Evolutionary conservation across 1,140 invertebrate genomes (phyloP), one percentile per base, ranked within the genome.

Genomic region (Caenorhabditis tropicalis): DNA sequence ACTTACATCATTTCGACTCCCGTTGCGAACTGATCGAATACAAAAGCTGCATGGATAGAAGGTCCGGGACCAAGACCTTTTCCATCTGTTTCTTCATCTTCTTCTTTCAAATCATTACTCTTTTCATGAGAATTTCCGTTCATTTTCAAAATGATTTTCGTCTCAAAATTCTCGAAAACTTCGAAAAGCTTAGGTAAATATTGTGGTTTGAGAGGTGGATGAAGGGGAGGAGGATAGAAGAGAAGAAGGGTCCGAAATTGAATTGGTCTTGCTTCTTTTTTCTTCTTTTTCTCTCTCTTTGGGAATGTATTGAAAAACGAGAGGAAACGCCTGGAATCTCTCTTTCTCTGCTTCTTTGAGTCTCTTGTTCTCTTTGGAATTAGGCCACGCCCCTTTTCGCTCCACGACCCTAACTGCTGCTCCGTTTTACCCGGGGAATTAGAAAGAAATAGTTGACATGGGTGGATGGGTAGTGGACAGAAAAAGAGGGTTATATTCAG

Each of bases 1-100:
- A 74, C 65, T 74, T 43, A 74, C 65, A 74, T 39, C 65, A 74
- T 74, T 46, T 74, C 65, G 9, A 74, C 65, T 43, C 65, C 65
- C 43, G 12, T 74, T 15, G 65, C 6, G 27, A 74, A 74, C 3
- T 74, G 65, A 46, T 74, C 65, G 15, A 43, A 39, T 12, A 74
- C 65, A 46, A 74, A 74, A 43, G n/a, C 36, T 1, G 65, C 65
- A 46, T 39, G 65, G 24, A 46, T 74, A 6, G 65, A 74, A 2
- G 65, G 65, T 5, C 65, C 65, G n/a, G 65, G 36, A 3, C 29
- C 53, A 51, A 16, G 19, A 0, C 49, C n/a, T 19, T n/a, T 51
- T 51, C 49, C 15, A 6, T 51, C 21, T 29, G 49, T 1, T 53
- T 53, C 49, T 15, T 60, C 56, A 10, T 70, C 29, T 74, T 74